Conservation (phyloP, 1,140 invertebrate genomes). For the Macrotrachela quadricornifera region DNA sequence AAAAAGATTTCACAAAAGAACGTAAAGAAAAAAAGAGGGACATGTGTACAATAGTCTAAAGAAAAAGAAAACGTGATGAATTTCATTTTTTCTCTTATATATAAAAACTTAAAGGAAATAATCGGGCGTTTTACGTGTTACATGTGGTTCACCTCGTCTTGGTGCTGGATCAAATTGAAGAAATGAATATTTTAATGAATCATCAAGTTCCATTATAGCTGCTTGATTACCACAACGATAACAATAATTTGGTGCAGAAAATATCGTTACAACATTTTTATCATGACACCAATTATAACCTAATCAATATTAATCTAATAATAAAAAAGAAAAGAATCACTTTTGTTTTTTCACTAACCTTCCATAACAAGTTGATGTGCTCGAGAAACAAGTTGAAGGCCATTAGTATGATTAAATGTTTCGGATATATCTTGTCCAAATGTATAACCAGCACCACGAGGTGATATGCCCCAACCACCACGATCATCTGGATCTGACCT, state of each 20-base stretch:
- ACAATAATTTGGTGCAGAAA: slow-evolving; percentile 98
- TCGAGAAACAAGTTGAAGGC: slow-evolving; percentile 81
- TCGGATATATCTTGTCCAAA: slow-evolving; percentile 99
- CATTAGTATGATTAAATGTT: slow-evolving; percentile 98
- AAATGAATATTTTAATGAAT: slow-evolving; percentile 99
- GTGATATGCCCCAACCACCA: slow-evolving; percentile 98
- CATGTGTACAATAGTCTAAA: too few species aligned
- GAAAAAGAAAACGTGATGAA: too few species aligned
- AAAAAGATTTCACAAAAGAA: too few species aligned
- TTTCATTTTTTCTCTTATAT: too few species aligned
- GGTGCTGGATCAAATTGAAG: slow-evolving; percentile 99
- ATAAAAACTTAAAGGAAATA: slow-evolving; percentile 71
- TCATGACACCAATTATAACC: slow-evolving; percentile 99
- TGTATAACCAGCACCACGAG: slow-evolving; percentile 93
- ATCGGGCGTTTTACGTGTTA: slow-evolving; percentile 94
- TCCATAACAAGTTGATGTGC: slow-evolving; percentile 99
- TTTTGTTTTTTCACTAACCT: slow-evolving; percentile 52
- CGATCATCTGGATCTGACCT: slow-evolving; percentile 62
- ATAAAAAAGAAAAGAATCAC: background rate
- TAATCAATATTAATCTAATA: slow-evolving; percentile 17
- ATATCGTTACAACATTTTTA: slow-evolving; percentile 95
- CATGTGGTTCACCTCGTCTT: slow-evolving; percentile 90
- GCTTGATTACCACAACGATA: slow-evolving; percentile 99
- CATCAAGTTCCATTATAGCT: slow-evolving; percentile 99
- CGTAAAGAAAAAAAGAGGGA: too few species aligned